A percentile compares a stretch with the other conserved stretches of the same genome.
phyloP scores from a whole-genome alignment of 2,888 invertebrate species.

The Chrysodeixis includens region DNA sequence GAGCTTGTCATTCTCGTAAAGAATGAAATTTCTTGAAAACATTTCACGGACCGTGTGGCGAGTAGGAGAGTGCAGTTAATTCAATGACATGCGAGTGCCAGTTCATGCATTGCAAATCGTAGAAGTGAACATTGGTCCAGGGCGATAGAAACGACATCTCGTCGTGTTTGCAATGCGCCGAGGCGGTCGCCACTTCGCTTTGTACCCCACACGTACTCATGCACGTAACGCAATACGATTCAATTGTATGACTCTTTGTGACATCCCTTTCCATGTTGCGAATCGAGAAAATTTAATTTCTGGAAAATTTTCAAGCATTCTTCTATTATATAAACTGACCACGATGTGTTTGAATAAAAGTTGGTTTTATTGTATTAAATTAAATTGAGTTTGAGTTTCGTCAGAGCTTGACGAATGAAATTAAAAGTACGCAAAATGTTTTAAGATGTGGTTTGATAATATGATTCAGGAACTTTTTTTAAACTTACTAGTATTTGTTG shows the following conservation, averaged over 20 bases:
- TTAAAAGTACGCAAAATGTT: too few species aligned
- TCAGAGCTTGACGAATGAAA: too few species aligned
- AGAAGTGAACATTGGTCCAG: background rate
- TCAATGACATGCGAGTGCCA: constrained; percentile 9
- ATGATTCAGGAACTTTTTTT: too few species aligned
- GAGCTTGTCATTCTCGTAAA: background rate
- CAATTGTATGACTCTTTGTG: constrained; percentile 11
- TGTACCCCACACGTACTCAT: constrained; percentile 4
- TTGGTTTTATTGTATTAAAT: too few species aligned
- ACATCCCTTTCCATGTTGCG: background rate
- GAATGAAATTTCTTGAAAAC: background rate
- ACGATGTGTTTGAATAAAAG: too few species aligned
- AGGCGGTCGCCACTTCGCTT: constrained; percentile 12
- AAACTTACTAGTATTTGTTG: background rate
- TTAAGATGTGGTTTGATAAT: too few species aligned
- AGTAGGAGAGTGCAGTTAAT: background rate
- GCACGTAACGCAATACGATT: constrained; percentile 12
- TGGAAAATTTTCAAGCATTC: too few species aligned
- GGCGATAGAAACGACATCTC: background rate
- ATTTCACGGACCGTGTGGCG: background rate
- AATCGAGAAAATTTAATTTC: too few species aligned
- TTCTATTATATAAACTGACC: too few species aligned
- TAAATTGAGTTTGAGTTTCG: too few species aligned
- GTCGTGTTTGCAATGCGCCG: constrained; percentile 10
- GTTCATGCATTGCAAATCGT: constrained; percentile 38